These are phyloP conservation scores for Lineus longissimus DNA, from an alignment of 1,140 invertebrate genomes.

Conservation along the genomic window DNA sequence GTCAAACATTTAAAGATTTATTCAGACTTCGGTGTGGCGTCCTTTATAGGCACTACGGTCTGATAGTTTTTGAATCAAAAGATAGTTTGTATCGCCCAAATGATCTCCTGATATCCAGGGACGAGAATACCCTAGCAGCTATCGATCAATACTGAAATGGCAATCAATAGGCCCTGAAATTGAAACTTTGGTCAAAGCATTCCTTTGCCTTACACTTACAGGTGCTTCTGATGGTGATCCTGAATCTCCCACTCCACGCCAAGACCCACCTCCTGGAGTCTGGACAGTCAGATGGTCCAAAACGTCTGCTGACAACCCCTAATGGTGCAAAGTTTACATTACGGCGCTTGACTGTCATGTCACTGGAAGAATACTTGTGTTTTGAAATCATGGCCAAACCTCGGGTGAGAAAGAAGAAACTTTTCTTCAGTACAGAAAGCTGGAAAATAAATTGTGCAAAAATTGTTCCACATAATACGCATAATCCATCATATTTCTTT, in stretches of 20 bases:
- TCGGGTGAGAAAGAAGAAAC: not conserved
- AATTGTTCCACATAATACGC: too few relatives aligned
- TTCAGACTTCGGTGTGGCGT: too few relatives aligned
- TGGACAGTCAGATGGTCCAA: not conserved
- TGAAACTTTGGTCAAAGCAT: not conserved
- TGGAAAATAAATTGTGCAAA: too few relatives aligned
- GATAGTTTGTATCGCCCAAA: too few relatives aligned
- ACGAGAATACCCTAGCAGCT: not conserved
- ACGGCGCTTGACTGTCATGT: not conserved
- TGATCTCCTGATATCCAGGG: too few relatives aligned
- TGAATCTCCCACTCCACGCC: not conserved
- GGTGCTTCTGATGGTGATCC: slow-evolving; percentile 3
- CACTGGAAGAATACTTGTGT: not conserved
- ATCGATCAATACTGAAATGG: not conserved
- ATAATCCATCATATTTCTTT: too few relatives aligned
- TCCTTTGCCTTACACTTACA: not conserved
- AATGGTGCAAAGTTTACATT: not conserved
- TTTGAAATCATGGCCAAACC: not conserved
- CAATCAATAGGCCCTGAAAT: not conserved
- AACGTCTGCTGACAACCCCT: not conserved
- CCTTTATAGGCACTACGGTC: too few relatives aligned
- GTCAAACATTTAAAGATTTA: not conserved
- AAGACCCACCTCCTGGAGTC: not conserved
- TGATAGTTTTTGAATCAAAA: too few relatives aligned
- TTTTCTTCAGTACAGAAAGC: too few relatives aligned